Conservation (phyloP, 2,113 vertebrate species). For the Gymnarchus niloticus region DNA sequence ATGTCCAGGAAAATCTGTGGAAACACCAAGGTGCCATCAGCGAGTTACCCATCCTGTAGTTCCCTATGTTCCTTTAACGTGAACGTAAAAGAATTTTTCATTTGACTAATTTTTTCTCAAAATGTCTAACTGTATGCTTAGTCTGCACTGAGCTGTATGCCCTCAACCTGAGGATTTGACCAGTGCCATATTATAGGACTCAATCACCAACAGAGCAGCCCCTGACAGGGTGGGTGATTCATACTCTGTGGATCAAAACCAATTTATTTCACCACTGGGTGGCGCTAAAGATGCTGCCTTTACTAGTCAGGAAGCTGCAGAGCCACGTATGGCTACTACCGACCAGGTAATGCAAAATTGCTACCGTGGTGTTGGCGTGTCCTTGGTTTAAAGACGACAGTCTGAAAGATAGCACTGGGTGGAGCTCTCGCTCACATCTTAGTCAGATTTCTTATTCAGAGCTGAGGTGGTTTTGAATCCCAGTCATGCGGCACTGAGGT, state of each 20-base stretch:
- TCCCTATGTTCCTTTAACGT: background rate
- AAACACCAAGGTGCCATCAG: background rate
- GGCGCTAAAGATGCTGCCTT: background rate
- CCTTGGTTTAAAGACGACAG: too few relatives aligned
- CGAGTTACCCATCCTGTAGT: background rate
- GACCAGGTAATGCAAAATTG: too few relatives aligned
- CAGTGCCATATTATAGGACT: too few relatives aligned
- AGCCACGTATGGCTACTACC: background rate
- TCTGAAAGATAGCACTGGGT: too few relatives aligned
- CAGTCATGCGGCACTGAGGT: background rate
- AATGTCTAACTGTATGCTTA: too few relatives aligned
- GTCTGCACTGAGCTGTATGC: too few relatives aligned
- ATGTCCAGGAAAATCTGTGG: constrained; percentile 87
- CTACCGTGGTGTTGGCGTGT: too few relatives aligned
- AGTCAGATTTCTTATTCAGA: background rate
- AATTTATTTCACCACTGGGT: background rate
- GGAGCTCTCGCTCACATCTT: too few relatives aligned
- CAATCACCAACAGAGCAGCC: background rate
- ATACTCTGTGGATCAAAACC: background rate
- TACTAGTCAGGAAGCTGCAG: background rate
- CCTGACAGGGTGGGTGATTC: background rate
- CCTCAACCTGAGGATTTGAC: background rate
- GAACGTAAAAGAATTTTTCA: background rate
- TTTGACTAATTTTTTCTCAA: too few relatives aligned
- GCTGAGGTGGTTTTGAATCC: background rate